These are phyloP conservation scores for Petaurus breviceps DNA, from an alignment of 2,113 vertebrate species.

Conservation along the genomic window DNA sequence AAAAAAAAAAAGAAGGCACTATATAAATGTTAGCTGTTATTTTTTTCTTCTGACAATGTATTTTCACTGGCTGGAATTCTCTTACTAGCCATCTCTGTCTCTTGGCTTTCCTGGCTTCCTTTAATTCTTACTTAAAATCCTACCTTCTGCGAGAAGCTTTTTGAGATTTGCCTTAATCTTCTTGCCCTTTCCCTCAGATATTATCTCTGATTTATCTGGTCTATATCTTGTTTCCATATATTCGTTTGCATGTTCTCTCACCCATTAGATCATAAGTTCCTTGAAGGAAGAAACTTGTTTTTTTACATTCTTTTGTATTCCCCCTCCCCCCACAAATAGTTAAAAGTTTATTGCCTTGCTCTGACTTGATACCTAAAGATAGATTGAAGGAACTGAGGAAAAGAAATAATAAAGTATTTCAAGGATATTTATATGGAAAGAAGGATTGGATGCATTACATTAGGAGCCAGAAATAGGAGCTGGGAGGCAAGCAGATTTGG, in stretches of 20 bases:
- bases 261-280: background rate
- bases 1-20: no score
- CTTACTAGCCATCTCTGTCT: background rate
- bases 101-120: background rate
- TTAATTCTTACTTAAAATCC: background rate
- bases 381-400: background rate
- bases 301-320: background rate
- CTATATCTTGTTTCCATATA: background rate
- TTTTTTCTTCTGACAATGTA: background rate
- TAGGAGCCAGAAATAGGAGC: background rate
- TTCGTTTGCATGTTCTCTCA: background rate
- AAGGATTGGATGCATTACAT: background rate
- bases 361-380: background rate
- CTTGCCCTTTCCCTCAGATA: background rate
- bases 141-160: background rate
- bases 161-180: background rate
- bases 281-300: background rate
- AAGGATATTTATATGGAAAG: background rate
- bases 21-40: background rate
- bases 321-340: background rate
- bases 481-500: background rate
- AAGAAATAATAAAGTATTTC: background rate
- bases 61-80: background rate
- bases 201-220: background rate
- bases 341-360: background rate